Conservation (phyloP, 2,797 vertebrate genomes). For the Menidia menidia region DNA sequence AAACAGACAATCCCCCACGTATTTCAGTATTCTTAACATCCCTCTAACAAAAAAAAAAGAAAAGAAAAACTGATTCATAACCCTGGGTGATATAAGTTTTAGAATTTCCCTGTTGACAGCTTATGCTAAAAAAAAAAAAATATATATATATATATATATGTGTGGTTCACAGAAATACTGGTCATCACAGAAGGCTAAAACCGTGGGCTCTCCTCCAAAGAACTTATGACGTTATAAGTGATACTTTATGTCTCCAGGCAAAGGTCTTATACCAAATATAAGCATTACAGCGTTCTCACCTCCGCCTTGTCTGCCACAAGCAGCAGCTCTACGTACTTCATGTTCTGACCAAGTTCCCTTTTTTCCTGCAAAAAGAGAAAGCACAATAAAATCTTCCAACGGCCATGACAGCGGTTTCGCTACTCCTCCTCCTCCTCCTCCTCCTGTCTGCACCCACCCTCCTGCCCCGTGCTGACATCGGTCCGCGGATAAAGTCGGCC, state of each 20-base stretch:
- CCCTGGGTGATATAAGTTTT: no score
- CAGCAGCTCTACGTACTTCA: slow-evolving; percentile 95
- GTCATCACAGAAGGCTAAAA: background rate
- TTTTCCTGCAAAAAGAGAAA: slow-evolving; percentile 79
- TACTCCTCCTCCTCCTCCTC: background rate
- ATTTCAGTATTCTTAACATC: background rate
- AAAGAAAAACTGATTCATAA: background rate
- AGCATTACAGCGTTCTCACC: slow-evolving; percentile 80
- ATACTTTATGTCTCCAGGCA: background rate
- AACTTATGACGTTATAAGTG: background rate
- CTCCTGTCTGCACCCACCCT: slow-evolving; percentile 70
- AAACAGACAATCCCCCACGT: slow-evolving; percentile 9
- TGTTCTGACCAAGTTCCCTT: slow-evolving; percentile 86
- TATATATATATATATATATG: background rate
- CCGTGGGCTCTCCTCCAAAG: background rate
- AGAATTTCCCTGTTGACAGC: no score
- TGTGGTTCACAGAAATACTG: background rate
- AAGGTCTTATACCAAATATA: slow-evolving; percentile 1
- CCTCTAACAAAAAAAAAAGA: background rate
- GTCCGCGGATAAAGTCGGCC: slow-evolving; percentile 73
- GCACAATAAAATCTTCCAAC: background rate
- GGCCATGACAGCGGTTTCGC: background rate
- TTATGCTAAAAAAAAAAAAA: background rate
- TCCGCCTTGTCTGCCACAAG: slow-evolving; percentile 94
- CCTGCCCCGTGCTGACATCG: slow-evolving; percentile 51